phyloP scores from a whole-genome alignment of 1,140 invertebrate species.

The Belonocnema kinseyi region DNA sequence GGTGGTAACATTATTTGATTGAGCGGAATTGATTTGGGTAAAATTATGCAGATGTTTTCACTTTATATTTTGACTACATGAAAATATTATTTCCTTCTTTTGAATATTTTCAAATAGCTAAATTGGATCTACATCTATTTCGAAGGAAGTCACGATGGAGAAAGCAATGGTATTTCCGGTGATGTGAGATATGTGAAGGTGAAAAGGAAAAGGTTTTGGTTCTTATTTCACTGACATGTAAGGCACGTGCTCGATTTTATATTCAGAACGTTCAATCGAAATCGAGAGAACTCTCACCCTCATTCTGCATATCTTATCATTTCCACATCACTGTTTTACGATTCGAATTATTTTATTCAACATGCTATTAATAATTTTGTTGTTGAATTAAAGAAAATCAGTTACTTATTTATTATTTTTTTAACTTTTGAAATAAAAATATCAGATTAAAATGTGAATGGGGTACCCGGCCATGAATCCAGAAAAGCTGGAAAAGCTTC shows the following conservation, averaged over 20 bases:
- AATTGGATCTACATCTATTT: slow-evolving; percentile 17
- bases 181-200: slow-evolving; percentile 13
- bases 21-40: too few species aligned
- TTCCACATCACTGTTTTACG: not conserved
- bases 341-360: too few species aligned
- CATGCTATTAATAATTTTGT: too few species aligned
- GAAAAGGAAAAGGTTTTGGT: slow-evolving; percentile 21
- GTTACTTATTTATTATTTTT: too few species aligned
- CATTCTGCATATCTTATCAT: not conserved
- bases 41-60: not conserved
- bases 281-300: slow-evolving; percentile 21
- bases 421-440: too few species aligned
- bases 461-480: too few species aligned
- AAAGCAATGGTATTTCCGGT: slow-evolving; percentile 30
- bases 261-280: slow-evolving; percentile 23
- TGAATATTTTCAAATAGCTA: slow-evolving; percentile 8
- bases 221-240: slow-evolving; percentile 22
- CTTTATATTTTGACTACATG: not conserved
- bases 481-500: too few species aligned
- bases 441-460: too few species aligned
- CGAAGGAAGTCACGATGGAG: slow-evolving; percentile 10
- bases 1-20: too few species aligned
- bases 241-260: slow-evolving; percentile 14
- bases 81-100: not conserved
- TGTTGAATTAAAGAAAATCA: too few species aligned